Evolutionary conservation across 2,888 invertebrate genomes (phyloP).

Genomic region (Drosophila paracracens): DNA sequence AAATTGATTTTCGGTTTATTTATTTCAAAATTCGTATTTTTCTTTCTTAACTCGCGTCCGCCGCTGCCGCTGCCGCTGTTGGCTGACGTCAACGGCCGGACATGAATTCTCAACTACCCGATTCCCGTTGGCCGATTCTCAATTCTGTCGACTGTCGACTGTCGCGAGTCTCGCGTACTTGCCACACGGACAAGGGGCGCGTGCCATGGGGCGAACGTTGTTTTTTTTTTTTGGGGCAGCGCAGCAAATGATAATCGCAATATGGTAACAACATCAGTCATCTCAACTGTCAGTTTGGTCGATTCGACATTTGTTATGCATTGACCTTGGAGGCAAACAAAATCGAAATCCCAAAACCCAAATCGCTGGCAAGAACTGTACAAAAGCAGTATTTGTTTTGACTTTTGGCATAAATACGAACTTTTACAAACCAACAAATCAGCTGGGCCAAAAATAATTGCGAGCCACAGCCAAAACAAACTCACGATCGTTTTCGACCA

Average conservation of each 20-base stretch:
- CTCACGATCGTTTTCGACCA: constrained; percentile 21
- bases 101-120: constrained; percentile 15
- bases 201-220: constrained; percentile 41
- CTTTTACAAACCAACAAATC: constrained; percentile 39
- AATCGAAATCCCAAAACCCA: constrained; percentile 30
- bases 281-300: constrained; percentile 24
- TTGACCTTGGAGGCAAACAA: constrained; percentile 46
- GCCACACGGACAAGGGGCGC: constrained; percentile 38
- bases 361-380: constrained; percentile 11
- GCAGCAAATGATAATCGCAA: constrained; percentile 21
- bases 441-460: constrained; percentile 40
- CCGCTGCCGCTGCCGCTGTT: neutral
- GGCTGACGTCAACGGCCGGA: constrained; percentile 57
- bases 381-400: constrained; percentile 31
- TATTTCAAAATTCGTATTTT: constrained; percentile 59
- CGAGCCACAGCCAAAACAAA: constrained; percentile 24
- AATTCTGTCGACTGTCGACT: neutral
- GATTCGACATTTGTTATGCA: constrained; percentile 25
- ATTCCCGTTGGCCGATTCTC: constrained; percentile 1
- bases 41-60: constrained; percentile 36
- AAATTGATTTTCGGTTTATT: constrained; percentile 62
- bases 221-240: neutral
- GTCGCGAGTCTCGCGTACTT: neutral
- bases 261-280: constrained; percentile 22
- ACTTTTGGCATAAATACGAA: constrained; percentile 55